Base-by-base conservation (phyloP, 1,140 invertebrate species). In the Pollicipes pollicipes region DNA sequence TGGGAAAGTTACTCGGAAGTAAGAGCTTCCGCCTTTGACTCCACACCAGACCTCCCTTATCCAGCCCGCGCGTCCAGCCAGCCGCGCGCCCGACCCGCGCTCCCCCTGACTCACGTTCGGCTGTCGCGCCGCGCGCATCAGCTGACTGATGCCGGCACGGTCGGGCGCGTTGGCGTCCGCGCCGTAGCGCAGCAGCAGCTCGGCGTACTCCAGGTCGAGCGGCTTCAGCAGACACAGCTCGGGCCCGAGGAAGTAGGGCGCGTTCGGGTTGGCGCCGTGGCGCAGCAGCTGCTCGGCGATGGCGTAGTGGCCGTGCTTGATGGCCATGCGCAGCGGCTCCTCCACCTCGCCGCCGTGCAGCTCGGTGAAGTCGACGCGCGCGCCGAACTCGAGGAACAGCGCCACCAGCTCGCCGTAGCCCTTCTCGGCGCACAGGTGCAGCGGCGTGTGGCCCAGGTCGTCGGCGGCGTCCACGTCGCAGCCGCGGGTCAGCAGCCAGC, bases 371-470 rank as follows among this genome's bases (percentile, higher is more conserved):
- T 91, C 88, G 0, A 93, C 87, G 68, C 87, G 86, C 0, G 91
- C 90, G 0, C 88, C 88, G 76, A 88, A 85, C 74, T 89, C 85
- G 3, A 95, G 80, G 1, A 95, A 81, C 8, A 93, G 78, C 73
- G 88, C 74, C 73, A 84, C 77, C 45, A 82, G 76, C 30, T 80
- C 77, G 31, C 79, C 78, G 78, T 82, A 87, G 79, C 91, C 91
- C 76, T 91, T 88, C 73, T 95, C 90, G 3, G 91, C 88, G 45
- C 89, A 88, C 58, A 95, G 81, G 81, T 95, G 93, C 66, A 95
- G 80, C 1, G 92, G 88, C 67, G 90, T 91, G 79, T 94, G 95
- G 0, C 92, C 93, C 74, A 91, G 91, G 76, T 94, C 91, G 77
- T 95, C 92, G 17, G 85, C 85, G 0, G 88, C 88, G 80, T 95